phyloP scores from a whole-genome alignment of 2,797 vertebrate genomes.

The Rhabdophis nuchalis region DNA sequence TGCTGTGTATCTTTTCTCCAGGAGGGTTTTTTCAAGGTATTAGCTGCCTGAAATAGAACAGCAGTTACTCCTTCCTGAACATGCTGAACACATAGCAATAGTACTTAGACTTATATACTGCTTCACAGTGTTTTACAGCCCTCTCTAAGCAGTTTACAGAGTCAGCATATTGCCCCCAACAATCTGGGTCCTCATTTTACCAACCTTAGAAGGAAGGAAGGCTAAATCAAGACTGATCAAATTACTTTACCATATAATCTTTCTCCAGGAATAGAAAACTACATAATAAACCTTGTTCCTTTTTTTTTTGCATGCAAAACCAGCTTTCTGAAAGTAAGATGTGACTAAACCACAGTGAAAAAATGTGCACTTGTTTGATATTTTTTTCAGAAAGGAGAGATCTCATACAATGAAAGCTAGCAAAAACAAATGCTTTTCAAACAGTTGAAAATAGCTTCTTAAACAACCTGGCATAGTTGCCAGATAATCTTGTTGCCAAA shows the following conservation, averaged over 20 bases:
- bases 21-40: background rate
- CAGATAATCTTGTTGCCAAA: background rate
- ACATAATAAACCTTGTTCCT: background rate
- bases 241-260: background rate
- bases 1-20: background rate
- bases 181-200: no score
- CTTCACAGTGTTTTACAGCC: no score
- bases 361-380: background rate
- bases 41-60: background rate
- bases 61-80: background rate
- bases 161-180: no score
- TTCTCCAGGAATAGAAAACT: background rate
- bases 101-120: no score
- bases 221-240: background rate
- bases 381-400: background rate
- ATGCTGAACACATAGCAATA: background rate
- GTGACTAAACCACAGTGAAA: background rate
- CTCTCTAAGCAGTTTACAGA: no score
- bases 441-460: background rate
- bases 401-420: background rate
- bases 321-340: background rate
- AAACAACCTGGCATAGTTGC: background rate
- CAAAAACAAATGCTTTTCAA: background rate
- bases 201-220: no score
- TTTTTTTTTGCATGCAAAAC: background rate